Conservation (phyloP, 1,140 invertebrate genomes). For the Lordiphosa mommai region DNA sequence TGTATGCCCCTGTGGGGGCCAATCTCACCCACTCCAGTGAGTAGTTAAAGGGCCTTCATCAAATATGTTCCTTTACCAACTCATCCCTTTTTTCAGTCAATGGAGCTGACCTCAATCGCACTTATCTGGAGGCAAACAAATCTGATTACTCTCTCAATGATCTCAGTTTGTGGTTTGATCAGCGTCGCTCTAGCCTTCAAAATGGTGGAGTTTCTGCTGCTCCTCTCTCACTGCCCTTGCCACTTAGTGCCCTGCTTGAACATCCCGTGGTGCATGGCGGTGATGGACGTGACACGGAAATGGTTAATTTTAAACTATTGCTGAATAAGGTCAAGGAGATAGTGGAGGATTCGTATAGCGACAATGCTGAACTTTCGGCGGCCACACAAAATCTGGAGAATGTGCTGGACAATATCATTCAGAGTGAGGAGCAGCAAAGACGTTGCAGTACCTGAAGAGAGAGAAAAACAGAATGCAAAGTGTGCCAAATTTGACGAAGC, state of each 20-base stretch:
- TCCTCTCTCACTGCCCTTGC: constrained; percentile 18
- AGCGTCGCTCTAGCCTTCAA: constrained; percentile 42
- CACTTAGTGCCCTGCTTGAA: constrained; percentile 42
- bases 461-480: background rate
- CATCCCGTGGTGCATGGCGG: constrained; percentile 20
- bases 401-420: constrained; percentile 71
- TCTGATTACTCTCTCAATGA: constrained; percentile 75
- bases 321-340: constrained; percentile 76
- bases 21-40: constrained; percentile 74
- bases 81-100: constrained; percentile 41
- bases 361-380: constrained; percentile 72
- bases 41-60: background rate
- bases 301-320: constrained; percentile 69
- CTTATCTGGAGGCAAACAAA: constrained; percentile 75
- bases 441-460: constrained; percentile 30
- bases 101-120: constrained; percentile 74
- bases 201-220: constrained; percentile 14
- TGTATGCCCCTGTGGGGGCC: constrained; percentile 52
- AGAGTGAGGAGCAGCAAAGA: constrained; percentile 63
- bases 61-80: background rate
- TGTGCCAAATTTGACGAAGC: constrained; percentile 1
- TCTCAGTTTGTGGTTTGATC: constrained; percentile 72
- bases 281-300: constrained; percentile 58
- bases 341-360: constrained; percentile 77
- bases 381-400: constrained; percentile 76